These are phyloP conservation scores for Mormyrus lacerda DNA, from an alignment of 2,113 vertebrate genomes.

Conservation along the genomic window DNA sequence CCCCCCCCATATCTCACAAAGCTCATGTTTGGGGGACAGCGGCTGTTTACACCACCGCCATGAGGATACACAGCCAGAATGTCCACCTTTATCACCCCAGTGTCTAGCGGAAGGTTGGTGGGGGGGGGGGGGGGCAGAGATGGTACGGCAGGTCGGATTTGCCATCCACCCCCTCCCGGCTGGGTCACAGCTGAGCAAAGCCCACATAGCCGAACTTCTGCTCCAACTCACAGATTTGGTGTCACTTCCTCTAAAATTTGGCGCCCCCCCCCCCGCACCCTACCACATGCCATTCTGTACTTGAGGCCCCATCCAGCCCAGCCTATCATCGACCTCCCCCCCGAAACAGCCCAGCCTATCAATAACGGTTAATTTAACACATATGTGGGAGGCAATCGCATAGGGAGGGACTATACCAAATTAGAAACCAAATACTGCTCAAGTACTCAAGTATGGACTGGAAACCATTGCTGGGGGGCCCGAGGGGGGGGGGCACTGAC, in stretches of 20 bases:
- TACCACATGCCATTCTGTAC: background rate
- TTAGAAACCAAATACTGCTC: background rate
- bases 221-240: background rate
- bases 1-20: background rate
- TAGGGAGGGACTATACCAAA: background rate
- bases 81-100: background rate
- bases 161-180: background rate
- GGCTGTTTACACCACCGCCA: background rate
- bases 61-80: background rate
- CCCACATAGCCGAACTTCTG: background rate
- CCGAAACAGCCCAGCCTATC: background rate
- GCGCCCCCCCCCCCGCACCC: fast-evolving
- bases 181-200: background rate
- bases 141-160: background rate
- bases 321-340: background rate
- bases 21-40: background rate
- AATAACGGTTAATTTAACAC: background rate
- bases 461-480: background rate
- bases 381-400: background rate
- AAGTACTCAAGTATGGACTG: background rate
- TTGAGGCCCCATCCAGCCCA: background rate
- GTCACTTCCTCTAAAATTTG: background rate
- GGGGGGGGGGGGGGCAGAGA: background rate
- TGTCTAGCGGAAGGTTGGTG: background rate
- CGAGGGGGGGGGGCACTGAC: background rate